Base-by-base conservation (phyloP, 2,888 invertebrate genomes). In the Lacanobia oleracea region DNA sequence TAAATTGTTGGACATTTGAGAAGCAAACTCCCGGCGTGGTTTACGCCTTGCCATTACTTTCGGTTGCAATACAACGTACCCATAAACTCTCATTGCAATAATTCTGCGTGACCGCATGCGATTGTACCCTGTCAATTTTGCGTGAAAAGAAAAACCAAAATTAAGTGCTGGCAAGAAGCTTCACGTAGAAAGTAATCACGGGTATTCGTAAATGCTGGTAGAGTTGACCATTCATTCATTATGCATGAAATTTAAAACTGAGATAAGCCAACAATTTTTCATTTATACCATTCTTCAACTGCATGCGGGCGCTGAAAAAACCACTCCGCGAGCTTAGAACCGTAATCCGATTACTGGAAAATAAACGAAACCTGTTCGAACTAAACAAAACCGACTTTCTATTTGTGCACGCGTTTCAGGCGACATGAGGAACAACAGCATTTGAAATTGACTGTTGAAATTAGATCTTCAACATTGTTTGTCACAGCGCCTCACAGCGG, bases 401-500 rank as follows among this genome's bases (percentile, higher is more conserved):
- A 79, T 72, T 63, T 72, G 61, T 12, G 51, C 37, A 62, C 61
- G 57, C 78, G 72, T 57, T 78, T 59, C 62, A 51, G 71, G 23
- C 56, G 43, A 63, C 57, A 53, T 72, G 79, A 78, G 37, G 21
- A 45, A 71, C 51, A 71, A 62, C 51, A 71, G 45, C 62, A 72
- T 78, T 75, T 72, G 40, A 75, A 75, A 78, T 72, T 75, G 60
- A 68, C 53, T 40, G 73, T 77, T 69, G 40, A 77, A 74, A 69
- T 69, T 73, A 71, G 72, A 70, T 61, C 51, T 71, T 37, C 27
- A 10, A 45, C 56, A 51, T 71, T 57, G 78, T 78, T 62, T 75
- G 51, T 48, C 45, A 51, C 27, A 43, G 43, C 56, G 21, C 78
- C 45, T 48, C 45, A 51, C 27, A 43, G 43, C 56, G 21, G 33